Percentiles rank a stretch among this genome's conserved stretches.
phyloP scores from a whole-genome alignment of 2,888 invertebrate species.

The Apamea epomidion region DNA sequence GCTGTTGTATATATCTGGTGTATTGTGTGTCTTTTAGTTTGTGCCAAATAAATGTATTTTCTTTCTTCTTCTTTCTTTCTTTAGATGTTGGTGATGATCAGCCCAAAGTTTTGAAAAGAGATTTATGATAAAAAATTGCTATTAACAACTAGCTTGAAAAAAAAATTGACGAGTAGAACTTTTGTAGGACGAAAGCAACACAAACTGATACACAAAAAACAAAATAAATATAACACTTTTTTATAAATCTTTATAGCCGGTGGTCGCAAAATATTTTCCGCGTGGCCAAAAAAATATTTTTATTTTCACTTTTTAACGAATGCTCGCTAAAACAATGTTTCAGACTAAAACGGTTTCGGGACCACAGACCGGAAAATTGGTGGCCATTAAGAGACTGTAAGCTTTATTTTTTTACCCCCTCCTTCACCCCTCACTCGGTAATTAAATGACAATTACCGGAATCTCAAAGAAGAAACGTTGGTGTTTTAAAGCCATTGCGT shows the following conservation, averaged over 20 bases:
- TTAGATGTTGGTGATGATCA: not conserved
- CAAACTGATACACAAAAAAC: not conserved
- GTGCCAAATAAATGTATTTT: too few species aligned
- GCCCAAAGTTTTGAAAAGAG: not conserved
- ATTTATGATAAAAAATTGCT: not conserved
- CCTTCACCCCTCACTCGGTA: constrained; percentile 76
- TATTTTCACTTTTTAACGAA: constrained; percentile 69
- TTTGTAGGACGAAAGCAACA: not conserved
- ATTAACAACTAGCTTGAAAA: not conserved
- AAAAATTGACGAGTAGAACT: not conserved
- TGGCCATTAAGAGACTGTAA: constrained; percentile 79
- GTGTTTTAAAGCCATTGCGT: constrained; percentile 65
- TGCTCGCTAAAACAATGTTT: constrained; percentile 76
- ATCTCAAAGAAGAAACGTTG: constrained; percentile 73
- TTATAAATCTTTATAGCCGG: constrained; percentile 23
- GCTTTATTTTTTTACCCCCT: constrained; percentile 79
- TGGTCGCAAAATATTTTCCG: constrained; percentile 52
- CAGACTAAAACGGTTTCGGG: constrained; percentile 72
- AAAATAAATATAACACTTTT: constrained; percentile 21
- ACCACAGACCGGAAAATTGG: constrained; percentile 81
- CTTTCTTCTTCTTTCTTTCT: too few species aligned
- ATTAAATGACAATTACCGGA: constrained; percentile 88
- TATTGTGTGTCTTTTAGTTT: too few species aligned
- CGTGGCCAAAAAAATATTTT: constrained; percentile 49
- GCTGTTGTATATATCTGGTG: too few species aligned